Conservation (phyloP, 2,797 vertebrate genomes). For the Hozukius guyotensis region DNA sequence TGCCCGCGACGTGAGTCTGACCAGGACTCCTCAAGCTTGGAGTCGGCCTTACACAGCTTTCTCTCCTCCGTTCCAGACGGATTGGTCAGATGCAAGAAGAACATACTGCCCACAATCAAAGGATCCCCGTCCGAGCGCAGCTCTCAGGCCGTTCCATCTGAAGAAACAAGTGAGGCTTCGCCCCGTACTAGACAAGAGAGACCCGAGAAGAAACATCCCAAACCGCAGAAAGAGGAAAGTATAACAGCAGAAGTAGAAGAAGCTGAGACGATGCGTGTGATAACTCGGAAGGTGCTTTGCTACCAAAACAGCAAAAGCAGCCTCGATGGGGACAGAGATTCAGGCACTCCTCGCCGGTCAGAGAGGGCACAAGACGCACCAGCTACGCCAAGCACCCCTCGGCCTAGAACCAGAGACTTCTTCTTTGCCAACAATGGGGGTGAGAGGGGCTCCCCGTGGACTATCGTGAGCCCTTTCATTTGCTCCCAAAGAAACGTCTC, state of each 20-base stretch:
- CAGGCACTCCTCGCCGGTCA: not conserved
- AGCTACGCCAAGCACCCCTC: slow-evolving; percentile 61
- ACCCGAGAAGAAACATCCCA: slow-evolving; percentile 38
- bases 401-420: slow-evolving; percentile 63
- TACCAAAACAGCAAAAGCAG: slow-evolving; percentile 49
- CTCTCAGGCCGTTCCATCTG: not conserved
- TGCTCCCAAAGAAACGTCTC: slow-evolving; percentile 16
- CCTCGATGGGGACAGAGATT: slow-evolving; percentile 18
- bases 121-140: slow-evolving; percentile 24
- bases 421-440: slow-evolving; percentile 64
- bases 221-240: slow-evolving; percentile 23
- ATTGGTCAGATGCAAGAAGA: slow-evolving; percentile 56
- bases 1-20: slow-evolving; percentile 31
- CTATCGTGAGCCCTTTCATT: slow-evolving; percentile 79
- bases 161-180: not conserved
- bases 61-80: slow-evolving; percentile 54
- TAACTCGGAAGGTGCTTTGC: slow-evolving; percentile 54
- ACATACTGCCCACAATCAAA: not conserved
- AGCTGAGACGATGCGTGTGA: slow-evolving; percentile 43
- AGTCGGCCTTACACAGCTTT: slow-evolving; percentile 77
- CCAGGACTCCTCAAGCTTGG: slow-evolving; percentile 53
- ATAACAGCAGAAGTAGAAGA: slow-evolving; percentile 15
- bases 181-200: not conserved
- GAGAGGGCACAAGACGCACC: slow-evolving; percentile 1
- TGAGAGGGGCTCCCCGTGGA: slow-evolving; percentile 76